Evolutionary conservation across 2,888 invertebrate genomes (phyloP).

Genomic region (Eremobia ochroleuca): DNA sequence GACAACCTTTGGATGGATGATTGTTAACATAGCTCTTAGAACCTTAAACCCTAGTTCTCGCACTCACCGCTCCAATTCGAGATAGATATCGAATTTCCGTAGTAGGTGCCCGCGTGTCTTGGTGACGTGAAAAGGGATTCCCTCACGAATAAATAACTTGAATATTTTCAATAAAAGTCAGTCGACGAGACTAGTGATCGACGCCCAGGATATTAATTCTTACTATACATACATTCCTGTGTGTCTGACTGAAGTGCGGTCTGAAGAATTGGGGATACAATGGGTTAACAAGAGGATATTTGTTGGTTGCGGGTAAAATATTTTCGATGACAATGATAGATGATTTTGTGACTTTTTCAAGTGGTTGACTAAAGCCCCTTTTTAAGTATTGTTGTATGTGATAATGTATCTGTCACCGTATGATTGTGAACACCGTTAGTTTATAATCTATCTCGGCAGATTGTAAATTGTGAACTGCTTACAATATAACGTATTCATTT

Average conservation of each 20-base stretch:
- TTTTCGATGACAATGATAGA: not conserved
- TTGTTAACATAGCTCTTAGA: no score
- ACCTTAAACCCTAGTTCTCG: not conserved
- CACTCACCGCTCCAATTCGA: not conserved
- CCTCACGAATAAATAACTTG: conserved; percentile 68
- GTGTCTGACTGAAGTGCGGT: conserved; percentile 41
- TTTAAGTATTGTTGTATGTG: not conserved
- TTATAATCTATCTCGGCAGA: no score
- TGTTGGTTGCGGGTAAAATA: not conserved
- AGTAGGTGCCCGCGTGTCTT: conserved; percentile 42
- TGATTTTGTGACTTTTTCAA: not conserved
- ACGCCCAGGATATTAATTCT: conserved; percentile 57
- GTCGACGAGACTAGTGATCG: conserved; percentile 58
- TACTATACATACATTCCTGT: conserved; percentile 42
- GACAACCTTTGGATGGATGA: no score
- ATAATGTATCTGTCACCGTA: no score
- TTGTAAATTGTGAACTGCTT: no score
- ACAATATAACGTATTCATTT: no score
- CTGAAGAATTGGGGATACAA: conserved; percentile 15
- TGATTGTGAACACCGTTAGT: no score
- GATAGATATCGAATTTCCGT: conserved; percentile 28
- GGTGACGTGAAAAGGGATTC: conserved; percentile 61
- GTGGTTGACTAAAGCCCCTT: not conserved
- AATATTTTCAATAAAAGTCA: conserved; percentile 72
- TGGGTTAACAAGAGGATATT: conserved; percentile 17